Conservation (phyloP, 2,113 vertebrate species). For the Sturnus vulgaris region DNA sequence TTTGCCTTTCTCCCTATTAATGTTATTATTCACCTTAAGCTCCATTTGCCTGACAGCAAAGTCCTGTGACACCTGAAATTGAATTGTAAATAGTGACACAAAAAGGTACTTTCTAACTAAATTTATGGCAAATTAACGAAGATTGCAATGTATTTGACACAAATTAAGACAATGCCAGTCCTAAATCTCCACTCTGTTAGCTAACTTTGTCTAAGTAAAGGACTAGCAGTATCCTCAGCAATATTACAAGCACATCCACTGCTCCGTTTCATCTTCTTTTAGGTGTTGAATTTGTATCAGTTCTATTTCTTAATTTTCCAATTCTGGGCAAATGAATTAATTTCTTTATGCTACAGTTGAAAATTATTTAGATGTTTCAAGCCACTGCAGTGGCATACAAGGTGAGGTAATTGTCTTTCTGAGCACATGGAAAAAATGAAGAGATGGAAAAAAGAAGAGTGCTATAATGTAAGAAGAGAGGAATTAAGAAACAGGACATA, state of each 20-base stretch:
- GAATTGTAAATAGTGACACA: neutral
- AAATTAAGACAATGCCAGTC: neutral
- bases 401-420: neutral
- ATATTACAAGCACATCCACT: neutral
- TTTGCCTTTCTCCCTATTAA: neutral
- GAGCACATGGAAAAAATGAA: neutral
- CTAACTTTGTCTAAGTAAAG: neutral
- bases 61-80: neutral
- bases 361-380: neutral
- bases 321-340: neutral
- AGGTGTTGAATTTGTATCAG: neutral
- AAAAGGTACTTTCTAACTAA: neutral
- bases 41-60: neutral
- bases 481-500: neutral
- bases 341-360: neutral
- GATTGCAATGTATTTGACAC: neutral
- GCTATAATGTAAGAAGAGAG: neutral
- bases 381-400: neutral
- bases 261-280: neutral
- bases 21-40: neutral
- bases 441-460: neutral
- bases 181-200: neutral
- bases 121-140: neutral
- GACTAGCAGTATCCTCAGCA: neutral
- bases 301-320: neutral